Conservation (phyloP, 1,140 invertebrate genomes). For the Drosophila simulans region DNA sequence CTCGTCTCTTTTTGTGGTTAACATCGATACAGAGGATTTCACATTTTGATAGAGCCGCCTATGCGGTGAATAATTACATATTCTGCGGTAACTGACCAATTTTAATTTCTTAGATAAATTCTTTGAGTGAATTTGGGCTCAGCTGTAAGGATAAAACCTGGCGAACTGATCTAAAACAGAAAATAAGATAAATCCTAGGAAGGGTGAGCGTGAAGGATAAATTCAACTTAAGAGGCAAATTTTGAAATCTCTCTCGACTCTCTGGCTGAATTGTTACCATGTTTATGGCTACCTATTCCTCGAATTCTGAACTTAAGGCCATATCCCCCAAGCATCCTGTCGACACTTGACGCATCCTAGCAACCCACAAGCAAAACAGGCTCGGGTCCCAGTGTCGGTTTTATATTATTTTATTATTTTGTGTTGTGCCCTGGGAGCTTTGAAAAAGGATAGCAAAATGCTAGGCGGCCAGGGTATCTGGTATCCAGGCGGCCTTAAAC, state of each 20-base stretch:
- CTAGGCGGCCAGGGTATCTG: no score
- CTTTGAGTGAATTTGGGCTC: slow-evolving; percentile 54
- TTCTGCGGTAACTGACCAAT: background rate
- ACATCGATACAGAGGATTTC: slow-evolving; percentile 16
- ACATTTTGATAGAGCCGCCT: slow-evolving; percentile 17
- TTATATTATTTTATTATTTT: slow-evolving; percentile 67
- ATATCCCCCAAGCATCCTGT: slow-evolving; percentile 33
- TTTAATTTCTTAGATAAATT: background rate
- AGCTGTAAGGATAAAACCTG: slow-evolving; percentile 62
- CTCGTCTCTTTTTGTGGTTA: slow-evolving; percentile 16
- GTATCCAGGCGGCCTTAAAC: slow-evolving; percentile 50
- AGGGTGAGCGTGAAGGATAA: background rate
- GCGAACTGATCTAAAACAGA: slow-evolving; percentile 67
- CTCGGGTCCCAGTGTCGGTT: slow-evolving; percentile 39
- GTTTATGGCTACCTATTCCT: slow-evolving; percentile 16
- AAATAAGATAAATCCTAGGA: slow-evolving; percentile 3
- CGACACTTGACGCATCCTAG: slow-evolving; percentile 67
- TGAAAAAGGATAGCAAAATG: slow-evolving; percentile 66
- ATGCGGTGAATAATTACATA: slow-evolving; percentile 7
- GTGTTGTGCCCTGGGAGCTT: slow-evolving; percentile 33
- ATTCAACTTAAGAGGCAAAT: slow-evolving; percentile 3
- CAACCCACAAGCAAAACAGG: slow-evolving; percentile 23
- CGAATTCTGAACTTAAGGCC: slow-evolving; percentile 36
- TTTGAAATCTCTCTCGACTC: slow-evolving; percentile 7
- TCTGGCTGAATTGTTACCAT: slow-evolving; percentile 53